phyloP scores from a whole-genome alignment of 2,797 vertebrate species.

The Euthynnus affinis region DNA sequence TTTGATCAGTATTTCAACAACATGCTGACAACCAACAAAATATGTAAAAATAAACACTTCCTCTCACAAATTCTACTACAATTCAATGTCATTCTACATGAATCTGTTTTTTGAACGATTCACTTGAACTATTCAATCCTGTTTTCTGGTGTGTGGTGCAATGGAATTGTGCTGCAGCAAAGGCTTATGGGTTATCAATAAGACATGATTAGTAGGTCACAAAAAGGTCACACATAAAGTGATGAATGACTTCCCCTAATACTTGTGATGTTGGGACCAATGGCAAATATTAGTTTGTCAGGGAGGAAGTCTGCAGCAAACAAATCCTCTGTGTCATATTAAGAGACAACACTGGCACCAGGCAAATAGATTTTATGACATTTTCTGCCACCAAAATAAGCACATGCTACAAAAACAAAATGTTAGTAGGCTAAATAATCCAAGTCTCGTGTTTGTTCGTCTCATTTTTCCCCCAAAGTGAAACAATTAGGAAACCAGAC shows the following conservation, averaged over 20 bases:
- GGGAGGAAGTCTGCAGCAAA: not conserved
- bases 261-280: not conserved
- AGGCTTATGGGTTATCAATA: constrained; percentile 52
- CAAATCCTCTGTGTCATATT: not conserved
- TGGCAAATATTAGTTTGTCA: not conserved
- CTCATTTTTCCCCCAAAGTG: no score
- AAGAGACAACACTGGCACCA: not conserved
- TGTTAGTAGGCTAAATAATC: no score
- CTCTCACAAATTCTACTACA: not conserved
- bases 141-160: not conserved
- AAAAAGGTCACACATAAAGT: constrained; percentile 26
- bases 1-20: constrained; percentile 36
- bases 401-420: no score
- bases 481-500: no score
- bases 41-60: not conserved
- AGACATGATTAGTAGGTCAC: constrained; percentile 43
- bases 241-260: constrained; percentile 44
- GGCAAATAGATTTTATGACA: no score
- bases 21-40: constrained; percentile 12
- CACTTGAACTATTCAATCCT: not conserved
- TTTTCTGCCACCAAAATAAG: no score
- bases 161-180: constrained; percentile 14
- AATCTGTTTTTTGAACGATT: not conserved
- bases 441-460: no score
- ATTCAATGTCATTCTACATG: not conserved